Evolutionary conservation across 2,888 invertebrate species (phyloP).

Genomic region (Lepidocyrtoides sp.): DNA sequence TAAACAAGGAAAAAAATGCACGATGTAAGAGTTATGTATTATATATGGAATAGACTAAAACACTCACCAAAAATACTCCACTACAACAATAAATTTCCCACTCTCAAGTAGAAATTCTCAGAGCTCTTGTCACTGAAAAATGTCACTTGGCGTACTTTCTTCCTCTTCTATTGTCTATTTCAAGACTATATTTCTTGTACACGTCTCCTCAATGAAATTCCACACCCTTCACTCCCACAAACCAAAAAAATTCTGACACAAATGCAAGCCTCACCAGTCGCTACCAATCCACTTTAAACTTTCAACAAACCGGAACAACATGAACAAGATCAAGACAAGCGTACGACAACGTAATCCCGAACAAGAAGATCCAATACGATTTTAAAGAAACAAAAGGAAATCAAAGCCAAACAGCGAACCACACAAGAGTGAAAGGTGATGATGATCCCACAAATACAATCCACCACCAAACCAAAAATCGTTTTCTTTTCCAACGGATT

Average conservation of each 20-base stretch:
- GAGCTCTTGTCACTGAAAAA: no score
- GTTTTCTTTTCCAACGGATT: neutral
- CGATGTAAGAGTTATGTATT: no score
- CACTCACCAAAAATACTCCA: no score
- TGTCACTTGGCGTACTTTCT: no score
- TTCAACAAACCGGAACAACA: neutral
- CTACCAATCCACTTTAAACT: neutral
- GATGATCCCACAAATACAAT: neutral
- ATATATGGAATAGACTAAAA: no score
- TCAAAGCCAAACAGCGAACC: neutral
- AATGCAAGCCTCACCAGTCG: neutral
- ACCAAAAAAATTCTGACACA: neutral
- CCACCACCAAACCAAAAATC: neutral
- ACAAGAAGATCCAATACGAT: no score
- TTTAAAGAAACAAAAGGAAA: neutral
- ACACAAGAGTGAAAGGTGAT: neutral
- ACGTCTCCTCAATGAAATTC: no score
- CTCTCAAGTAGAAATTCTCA: no score
- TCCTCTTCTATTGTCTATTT: no score
- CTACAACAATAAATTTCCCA: no score
- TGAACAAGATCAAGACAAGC: slow-evolving; percentile 24
- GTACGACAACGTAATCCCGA: slow-evolving; percentile 5
- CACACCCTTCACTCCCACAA: neutral
- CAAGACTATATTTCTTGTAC: no score
- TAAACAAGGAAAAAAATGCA: no score